Evolutionary conservation across 92 coral and sea anemone species (phyloP).

Genomic region (Heteractis magnifica): DNA sequence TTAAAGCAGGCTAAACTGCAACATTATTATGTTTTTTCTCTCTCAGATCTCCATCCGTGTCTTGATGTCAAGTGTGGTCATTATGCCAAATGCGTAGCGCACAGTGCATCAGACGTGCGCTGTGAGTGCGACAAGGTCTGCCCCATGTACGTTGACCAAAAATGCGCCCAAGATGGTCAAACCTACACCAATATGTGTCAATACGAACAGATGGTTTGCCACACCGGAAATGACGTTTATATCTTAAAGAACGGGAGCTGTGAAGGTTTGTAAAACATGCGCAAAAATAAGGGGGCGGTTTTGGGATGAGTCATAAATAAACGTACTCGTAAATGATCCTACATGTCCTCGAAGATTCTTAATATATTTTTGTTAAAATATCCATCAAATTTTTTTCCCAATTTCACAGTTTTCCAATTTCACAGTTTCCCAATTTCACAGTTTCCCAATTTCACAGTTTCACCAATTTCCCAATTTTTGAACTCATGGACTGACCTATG

Average conservation of each 20-base stretch:
- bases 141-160: constrained; percentile 38
- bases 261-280: constrained; percentile 38
- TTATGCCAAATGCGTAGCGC: constrained; percentile 44
- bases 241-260: constrained; percentile 57
- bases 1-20: background rate
- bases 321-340: too few relatives aligned
- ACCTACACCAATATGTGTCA: constrained; percentile 57
- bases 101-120: constrained; percentile 23
- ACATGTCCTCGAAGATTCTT: too few relatives aligned
- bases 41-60: constrained; percentile 72
- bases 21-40: background rate
- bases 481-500: background rate
- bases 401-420: background rate
- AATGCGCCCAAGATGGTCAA: constrained; percentile 47
- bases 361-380: too few relatives aligned
- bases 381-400: too few relatives aligned
- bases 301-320: too few relatives aligned
- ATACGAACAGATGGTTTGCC: constrained; percentile 45
- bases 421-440: background rate
- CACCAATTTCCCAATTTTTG: too few relatives aligned
- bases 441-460: background rate
- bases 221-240: constrained; percentile 16
- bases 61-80: constrained; percentile 35
- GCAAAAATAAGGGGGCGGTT: too few relatives aligned
- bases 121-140: constrained; percentile 51